Base-by-base conservation (phyloP, 2,797 vertebrate genomes). In the Podarcis siculus region DNA sequence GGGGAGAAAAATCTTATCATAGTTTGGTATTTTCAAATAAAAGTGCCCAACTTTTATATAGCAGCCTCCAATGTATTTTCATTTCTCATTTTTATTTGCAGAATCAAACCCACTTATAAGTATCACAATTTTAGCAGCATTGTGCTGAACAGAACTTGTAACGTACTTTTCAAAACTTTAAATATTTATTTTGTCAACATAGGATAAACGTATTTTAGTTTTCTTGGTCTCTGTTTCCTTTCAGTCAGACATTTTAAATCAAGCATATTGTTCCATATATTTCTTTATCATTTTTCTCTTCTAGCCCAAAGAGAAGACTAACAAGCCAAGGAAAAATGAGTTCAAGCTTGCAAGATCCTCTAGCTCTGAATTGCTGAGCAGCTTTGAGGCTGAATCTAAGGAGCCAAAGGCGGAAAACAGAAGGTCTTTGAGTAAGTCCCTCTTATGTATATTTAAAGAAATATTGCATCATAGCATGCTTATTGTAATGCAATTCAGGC, bases 391-490 rank as follows among this genome's bases (percentile, higher is more conserved):
- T n/a, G 96, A 97, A 85, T 95, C 97, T 81, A 99, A 98, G 95
- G 98, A 98, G 79, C 93, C 95, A 92, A 98, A 98, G 95, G 96
- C 98, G 66, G 97, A 97, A 85, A 96, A 98, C 96, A 97, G 98
- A 94, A 98, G 97, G 95, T 99, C 98, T 95, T 97, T 99, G 96
- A 98, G 98, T 99, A 96, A 98, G 98, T 97, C 58, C 69, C 30
- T 87, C 17, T 87, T 55, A 25, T 49, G 13, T 75, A 42, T 45
- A 39, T 66, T 17, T 87, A 82, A 76, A 66, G 3, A 66, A 66
- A 82, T 66, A 66, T 64, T 75, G 75, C 73, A 35, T 42, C 49
- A 73, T 61, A 61, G 17, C 32, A 30, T 39, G 27, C 58, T 67
- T 66, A 4, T 67, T 35, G 12, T 49, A 69, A 79, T 81, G 6